Base-by-base conservation (phyloP, 1,140 invertebrate species). In the Scylla paramamosain region DNA sequence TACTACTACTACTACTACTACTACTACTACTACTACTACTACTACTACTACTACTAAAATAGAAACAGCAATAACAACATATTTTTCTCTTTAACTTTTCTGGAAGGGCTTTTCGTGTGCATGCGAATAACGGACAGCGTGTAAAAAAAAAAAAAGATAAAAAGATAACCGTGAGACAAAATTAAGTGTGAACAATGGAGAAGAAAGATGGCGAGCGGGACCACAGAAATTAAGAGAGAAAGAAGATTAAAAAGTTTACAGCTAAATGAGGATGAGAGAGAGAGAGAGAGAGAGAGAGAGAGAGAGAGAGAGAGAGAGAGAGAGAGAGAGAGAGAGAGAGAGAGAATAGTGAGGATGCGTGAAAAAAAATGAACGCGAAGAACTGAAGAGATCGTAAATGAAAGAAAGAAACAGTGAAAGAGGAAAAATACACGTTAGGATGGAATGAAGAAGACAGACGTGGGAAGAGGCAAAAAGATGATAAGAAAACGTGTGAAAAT, bases 201-300 rank as follows among this genome's bases (percentile, higher is more conserved):
- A 12, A 59, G 52, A 59, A 20, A 59, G 1, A 59, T 59, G 10
- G 10, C 2, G 52, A 59, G 20, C 10, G 20, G 10, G 52, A 59
- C 12, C 12, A 59, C 20, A 59, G 20, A 59, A 59, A 12, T 59
- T 59, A 16, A 8, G n/a, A 7, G 32, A 91, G n/a, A 91, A 45
- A 32, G 89, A 32, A 28, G 32, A 45, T 29, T 4, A 39, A 91
- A 48, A 52, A n/a, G 48, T 20, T 46, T 39, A 28, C 16, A 91
- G 90, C 48, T 10, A 91, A 28, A 52, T 39, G 48, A 48, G 48
- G 46, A 91, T 39, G 48, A 31, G 28, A 59, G 90, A 91, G 4
- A 91, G 3, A 28, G 45, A 91, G 90, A 39, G 20, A 32, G 20
- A 91, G n/a, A 91, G n/a, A 91, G 2, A 39, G 89, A 91, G n/a